A percentile compares a stretch with the other conserved stretches of the same genome.
Conservation (phyloP, 2,113 vertebrate species). For the Furnarius figulus region DNA sequence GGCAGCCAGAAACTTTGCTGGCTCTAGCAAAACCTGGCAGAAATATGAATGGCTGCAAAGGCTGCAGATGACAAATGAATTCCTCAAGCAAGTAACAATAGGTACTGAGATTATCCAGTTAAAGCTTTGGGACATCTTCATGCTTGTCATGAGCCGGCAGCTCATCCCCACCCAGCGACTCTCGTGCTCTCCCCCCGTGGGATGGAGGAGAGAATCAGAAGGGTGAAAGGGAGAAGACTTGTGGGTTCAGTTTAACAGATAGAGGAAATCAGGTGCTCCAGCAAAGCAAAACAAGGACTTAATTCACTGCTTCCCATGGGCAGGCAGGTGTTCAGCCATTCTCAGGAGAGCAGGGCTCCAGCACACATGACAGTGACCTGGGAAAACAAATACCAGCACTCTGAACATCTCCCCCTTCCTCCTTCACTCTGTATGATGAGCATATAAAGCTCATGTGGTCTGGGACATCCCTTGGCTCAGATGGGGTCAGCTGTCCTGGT, state of each 20-base stretch:
- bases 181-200: rapidly evolving
- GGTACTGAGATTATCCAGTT: neutral
- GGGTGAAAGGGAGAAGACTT: neutral
- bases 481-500: neutral
- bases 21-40: neutral
- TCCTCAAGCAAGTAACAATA: neutral
- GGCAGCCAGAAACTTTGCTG: neutral
- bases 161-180: neutral
- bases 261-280: neutral
- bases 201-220: rapidly evolving
- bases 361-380: rapidly evolving
- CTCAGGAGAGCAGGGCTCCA: neutral
- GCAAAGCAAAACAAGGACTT: neutral
- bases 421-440: neutral
- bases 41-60: neutral
- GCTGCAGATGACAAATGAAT: neutral
- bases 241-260: neutral
- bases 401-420: rapidly evolving
- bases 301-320: rapidly evolving
- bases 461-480: neutral
- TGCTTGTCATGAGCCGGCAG: neutral
- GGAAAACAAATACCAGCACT: rapidly evolving
- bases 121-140: neutral
- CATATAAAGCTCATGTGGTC: rapidly evolving
- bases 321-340: neutral